Evolutionary conservation across 2,113 vertebrate species (phyloP), one percentile per base, ranked within the genome.

Genomic region (Indicator indicator): DNA sequence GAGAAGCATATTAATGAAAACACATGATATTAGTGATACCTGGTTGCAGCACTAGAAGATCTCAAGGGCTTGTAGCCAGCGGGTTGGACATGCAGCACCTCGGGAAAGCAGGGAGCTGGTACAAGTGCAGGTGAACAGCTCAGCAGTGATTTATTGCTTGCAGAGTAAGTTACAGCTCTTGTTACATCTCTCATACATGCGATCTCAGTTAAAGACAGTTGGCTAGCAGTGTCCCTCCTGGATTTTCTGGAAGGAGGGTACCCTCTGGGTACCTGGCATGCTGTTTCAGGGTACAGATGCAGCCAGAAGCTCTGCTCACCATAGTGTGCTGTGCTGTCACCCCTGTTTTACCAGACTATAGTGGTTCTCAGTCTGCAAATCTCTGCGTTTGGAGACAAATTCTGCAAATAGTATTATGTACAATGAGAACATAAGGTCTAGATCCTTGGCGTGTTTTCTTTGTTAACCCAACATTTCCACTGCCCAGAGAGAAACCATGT

Each of bases 31-130:
- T 9, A 59, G 82, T 2, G 1, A 56, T 16, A 54, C 85, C 80
- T 85, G 86, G 12, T 3, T 73, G 59, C 59, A 70, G 36, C 46
- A 5, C 2, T 3, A 36, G 78, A 32, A 28, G 75, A 78, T 46
- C 32, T 48, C 52, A 32, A 0, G 21, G 30, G 33, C 64, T 33
- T 16, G 54, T 32, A 59, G 42, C 10, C 77, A 59, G 81, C 0
- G 0, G 48, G 44, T 1, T 67, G 72, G 86, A 85, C 20, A 11
- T 4, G 50, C 36, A 80, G 92, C 67, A 48, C 4, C 59, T 20
- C 1, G 0, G 59, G 59, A 50, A 68, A 85, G 58, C 74, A 60
- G 0, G 0, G 71, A 54, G 44, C 36, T 38, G 90, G 9, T 3
- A 11, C 52, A 23, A 26, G 42, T 26, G 26, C 55, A 83, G 75